A percentile compares a stretch with the other conserved stretches of the same genome.
phyloP scores from a whole-genome alignment of 2,113 vertebrate species.

The Coreoperca whiteheadi region DNA sequence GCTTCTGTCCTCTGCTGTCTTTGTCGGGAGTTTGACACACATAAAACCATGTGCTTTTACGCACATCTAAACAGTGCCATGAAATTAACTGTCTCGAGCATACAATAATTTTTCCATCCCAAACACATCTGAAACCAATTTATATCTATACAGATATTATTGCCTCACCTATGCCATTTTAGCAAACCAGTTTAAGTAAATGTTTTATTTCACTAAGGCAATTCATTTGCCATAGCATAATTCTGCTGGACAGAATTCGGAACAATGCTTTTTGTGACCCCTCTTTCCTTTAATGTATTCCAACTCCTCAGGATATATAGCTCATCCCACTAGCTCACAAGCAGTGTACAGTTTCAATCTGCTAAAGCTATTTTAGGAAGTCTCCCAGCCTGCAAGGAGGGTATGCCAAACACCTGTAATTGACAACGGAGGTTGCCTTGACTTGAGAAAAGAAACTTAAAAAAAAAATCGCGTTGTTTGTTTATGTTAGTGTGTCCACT shows the following conservation, averaged over 20 bases:
- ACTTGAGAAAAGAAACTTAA: too few relatives aligned
- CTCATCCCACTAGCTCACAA: slow-evolving; percentile 44
- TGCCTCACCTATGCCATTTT: background rate
- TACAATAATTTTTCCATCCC: background rate
- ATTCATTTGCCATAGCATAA: too few relatives aligned
- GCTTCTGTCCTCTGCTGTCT: too few relatives aligned
- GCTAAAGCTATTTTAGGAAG: slow-evolving; percentile 81
- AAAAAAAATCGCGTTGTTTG: too few relatives aligned
- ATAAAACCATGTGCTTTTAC: too few relatives aligned
- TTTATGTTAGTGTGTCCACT: background rate
- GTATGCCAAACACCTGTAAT: slow-evolving; percentile 72
- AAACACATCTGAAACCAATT: background rate
- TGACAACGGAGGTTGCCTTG: slow-evolving; percentile 47
- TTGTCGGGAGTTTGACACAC: too few relatives aligned
- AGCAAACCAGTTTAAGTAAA: background rate
- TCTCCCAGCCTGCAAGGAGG: slow-evolving; percentile 57
- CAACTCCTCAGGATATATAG: slow-evolving; percentile 22
- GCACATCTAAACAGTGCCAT: too few relatives aligned
- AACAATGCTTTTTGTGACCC: slow-evolving; percentile 5
- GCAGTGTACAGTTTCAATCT: slow-evolving; percentile 75
- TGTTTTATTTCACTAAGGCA: background rate
- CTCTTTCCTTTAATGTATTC: slow-evolving; percentile 17
- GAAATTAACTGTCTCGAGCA: too few relatives aligned
- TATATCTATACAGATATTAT: background rate
- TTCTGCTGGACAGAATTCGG: background rate